phyloP scores from a whole-genome alignment of 2,797 vertebrate genomes.

The Trachurus trachurus region DNA sequence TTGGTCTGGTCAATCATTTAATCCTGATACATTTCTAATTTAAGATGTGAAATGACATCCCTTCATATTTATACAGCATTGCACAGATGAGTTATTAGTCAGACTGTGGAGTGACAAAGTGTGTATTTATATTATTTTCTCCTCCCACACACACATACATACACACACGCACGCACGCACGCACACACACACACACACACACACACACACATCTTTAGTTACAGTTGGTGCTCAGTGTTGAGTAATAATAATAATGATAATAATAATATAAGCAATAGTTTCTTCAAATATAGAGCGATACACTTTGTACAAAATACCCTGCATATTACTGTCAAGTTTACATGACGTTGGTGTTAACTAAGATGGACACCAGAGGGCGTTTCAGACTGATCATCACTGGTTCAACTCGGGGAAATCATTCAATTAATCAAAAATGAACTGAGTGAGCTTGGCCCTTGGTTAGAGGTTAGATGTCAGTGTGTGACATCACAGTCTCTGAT shows the following conservation, averaged over 20 bases:
- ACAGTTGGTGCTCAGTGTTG: conserved; percentile 69
- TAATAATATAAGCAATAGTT: conserved; percentile 57
- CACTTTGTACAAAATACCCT: conserved; percentile 85
- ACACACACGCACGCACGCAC: too few species aligned
- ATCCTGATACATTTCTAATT: too few species aligned
- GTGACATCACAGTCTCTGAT: too few species aligned
- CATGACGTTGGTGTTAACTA: conserved; percentile 9
- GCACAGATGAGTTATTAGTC: too few species aligned
- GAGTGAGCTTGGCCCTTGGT: too few species aligned
- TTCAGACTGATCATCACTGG: neutral
- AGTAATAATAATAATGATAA: conserved; percentile 41
- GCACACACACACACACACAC: neutral
- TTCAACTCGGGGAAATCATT: neutral
- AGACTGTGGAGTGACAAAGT: conserved; percentile 55
- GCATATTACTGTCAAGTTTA: conserved; percentile 72
- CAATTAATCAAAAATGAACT: too few species aligned
- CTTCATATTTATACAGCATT: too few species aligned
- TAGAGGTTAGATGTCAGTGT: too few species aligned
- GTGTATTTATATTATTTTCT: conserved; percentile 41
- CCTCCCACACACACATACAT: neutral
- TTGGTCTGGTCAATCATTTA: too few species aligned
- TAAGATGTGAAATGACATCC: too few species aligned
- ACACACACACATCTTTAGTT: conserved; percentile 41
- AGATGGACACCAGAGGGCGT: conserved; percentile 27
- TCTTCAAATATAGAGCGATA: conserved; percentile 81